Evolutionary conservation across 2,888 invertebrate genomes (phyloP).

Genomic region (Aphidoletes aphidimyza): DNA sequence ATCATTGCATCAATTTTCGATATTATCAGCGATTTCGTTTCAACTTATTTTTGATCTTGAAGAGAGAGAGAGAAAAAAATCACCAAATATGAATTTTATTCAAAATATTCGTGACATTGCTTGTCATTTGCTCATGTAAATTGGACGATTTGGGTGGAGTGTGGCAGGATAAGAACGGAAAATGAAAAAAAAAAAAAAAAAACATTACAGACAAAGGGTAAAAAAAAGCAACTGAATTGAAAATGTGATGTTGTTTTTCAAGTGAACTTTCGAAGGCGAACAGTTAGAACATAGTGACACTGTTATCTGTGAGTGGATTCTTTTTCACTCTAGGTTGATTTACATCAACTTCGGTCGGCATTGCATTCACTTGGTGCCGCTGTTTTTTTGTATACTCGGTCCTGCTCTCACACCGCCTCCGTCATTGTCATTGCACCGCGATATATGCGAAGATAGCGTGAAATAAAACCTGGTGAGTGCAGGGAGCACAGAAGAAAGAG

Average conservation of each 20-base stretch:
- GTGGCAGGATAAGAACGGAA: not conserved
- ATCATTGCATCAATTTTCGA: not conserved
- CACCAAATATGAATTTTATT: too few species aligned
- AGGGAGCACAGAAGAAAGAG: too few species aligned
- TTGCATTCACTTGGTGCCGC: not conserved
- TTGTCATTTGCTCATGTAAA: too few species aligned
- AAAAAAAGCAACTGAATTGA: not conserved
- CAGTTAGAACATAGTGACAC: conserved; percentile 12
- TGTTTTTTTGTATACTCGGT: not conserved
- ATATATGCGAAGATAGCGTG: not conserved
- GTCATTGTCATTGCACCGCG: not conserved
- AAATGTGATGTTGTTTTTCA: conserved; percentile 8
- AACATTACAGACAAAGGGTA: not conserved
- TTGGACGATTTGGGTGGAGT: too few species aligned
- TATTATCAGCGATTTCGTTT: conserved; percentile 6
- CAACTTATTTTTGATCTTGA: not conserved
- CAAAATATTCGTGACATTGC: too few species aligned
- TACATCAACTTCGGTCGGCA: not conserved
- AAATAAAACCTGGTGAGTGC: not conserved
- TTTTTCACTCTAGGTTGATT: not conserved
- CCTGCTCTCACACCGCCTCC: not conserved
- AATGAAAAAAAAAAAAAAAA: not conserved
- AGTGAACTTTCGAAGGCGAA: not conserved
- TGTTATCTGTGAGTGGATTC: not conserved
- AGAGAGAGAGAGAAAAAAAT: too few species aligned